Evolutionary conservation across 2,797 vertebrate species (phyloP).

Genomic region (Urocyon cinereoargenteus): DNA sequence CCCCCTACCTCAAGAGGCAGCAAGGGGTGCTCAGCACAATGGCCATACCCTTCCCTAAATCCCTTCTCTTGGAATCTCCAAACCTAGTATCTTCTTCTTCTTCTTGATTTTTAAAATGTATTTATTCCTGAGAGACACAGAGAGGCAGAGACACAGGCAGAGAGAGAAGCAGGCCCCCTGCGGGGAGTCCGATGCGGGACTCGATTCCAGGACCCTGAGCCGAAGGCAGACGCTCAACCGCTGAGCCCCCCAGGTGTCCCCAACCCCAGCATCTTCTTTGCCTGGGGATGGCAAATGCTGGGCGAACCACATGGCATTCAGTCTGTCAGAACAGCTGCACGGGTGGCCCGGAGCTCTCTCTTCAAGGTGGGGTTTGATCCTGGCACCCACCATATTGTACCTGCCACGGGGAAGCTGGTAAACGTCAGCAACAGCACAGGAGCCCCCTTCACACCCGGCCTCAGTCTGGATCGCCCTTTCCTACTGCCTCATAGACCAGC

Average conservation of each 20-base stretch:
- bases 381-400: neutral
- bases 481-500: neutral
- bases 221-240: too few relatives aligned
- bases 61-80: neutral
- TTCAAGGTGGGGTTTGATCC: neutral
- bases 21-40: neutral
- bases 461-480: neutral
- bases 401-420: neutral
- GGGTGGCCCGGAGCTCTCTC: neutral
- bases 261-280: neutral
- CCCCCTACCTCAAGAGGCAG: neutral
- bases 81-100: neutral
- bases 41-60: neutral
- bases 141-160: too few relatives aligned
- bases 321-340: neutral
- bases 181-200: too few relatives aligned
- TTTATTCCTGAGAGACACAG: too few relatives aligned
- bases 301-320: neutral
- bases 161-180: too few relatives aligned
- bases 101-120: too few relatives aligned
- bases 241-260: too few relatives aligned
- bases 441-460: neutral
- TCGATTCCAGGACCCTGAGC: too few relatives aligned
- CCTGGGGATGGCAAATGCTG: neutral
- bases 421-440: rapidly evolving